Conservation (phyloP, 2,888 invertebrate species). For the Anthoptus insignis region DNA sequence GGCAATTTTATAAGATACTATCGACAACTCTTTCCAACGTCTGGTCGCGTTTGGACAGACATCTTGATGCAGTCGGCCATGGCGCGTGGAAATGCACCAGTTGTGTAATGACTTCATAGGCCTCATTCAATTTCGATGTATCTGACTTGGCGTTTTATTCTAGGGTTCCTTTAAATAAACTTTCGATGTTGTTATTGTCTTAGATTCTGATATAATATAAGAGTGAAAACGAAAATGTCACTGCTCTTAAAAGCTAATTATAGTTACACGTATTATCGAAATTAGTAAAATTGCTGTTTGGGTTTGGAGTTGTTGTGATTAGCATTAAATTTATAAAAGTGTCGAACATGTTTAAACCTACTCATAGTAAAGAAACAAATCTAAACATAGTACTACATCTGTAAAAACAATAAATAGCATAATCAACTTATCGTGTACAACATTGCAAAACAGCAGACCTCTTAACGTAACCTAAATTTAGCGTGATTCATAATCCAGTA, state of each 20-base stretch:
- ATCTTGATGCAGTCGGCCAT: slow-evolving; percentile 58
- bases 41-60: slow-evolving; percentile 52
- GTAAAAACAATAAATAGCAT: slow-evolving; percentile 26
- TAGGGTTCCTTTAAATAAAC: slow-evolving; percentile 47
- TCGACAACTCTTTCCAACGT: slow-evolving; percentile 56
- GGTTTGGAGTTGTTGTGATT: too few relatives aligned
- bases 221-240: too few relatives aligned
- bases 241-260: too few relatives aligned
- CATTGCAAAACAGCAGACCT: too few relatives aligned
- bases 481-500: slow-evolving; percentile 30
- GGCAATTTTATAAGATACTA: slow-evolving; percentile 71
- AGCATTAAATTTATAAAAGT: too few relatives aligned
- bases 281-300: too few relatives aligned
- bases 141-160: slow-evolving; percentile 65
- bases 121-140: slow-evolving; percentile 69
- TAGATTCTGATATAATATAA: too few relatives aligned
- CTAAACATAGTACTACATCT: neutral
- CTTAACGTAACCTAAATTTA: slow-evolving; percentile 9
- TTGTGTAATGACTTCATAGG: slow-evolving; percentile 74
- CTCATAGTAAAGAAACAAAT: slow-evolving; percentile 6
- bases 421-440: too few relatives aligned
- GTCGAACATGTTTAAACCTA: too few relatives aligned
- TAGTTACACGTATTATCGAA: too few relatives aligned
- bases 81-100: slow-evolving; percentile 62
- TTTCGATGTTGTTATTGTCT: too few relatives aligned